Conservation (phyloP, 2,888 invertebrate genomes). For the Amblyteles armatorius region DNA sequence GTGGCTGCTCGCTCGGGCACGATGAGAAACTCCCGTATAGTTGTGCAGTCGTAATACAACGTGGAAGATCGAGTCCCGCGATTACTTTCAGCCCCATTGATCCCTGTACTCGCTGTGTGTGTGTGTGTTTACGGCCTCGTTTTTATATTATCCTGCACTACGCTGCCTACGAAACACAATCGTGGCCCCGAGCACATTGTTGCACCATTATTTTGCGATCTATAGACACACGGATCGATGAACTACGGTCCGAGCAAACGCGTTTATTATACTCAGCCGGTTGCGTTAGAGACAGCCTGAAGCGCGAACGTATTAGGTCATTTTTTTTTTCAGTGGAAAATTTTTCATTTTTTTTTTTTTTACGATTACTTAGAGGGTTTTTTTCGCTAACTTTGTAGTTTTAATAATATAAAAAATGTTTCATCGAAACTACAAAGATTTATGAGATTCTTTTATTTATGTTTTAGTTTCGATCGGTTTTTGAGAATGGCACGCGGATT, state of each 20-base stretch:
- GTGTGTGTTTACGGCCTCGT: conserved; percentile 50
- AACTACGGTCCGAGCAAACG: conserved; percentile 15
- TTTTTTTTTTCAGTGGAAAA: no score
- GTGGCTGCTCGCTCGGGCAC: conserved; percentile 77
- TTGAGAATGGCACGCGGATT: no score
- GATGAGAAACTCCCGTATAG: conserved; percentile 52
- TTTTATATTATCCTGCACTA: conserved; percentile 38
- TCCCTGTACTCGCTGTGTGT: conserved; percentile 64
- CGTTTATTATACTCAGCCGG: background rate
- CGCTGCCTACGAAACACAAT: conserved; percentile 31
- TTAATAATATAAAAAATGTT: no score
- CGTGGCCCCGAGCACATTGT: conserved; percentile 35
- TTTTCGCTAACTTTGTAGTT: no score
- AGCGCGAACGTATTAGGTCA: no score
- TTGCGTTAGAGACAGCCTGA: background rate
- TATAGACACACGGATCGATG: conserved; percentile 28
- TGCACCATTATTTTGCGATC: conserved; percentile 51
- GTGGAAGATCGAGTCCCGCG: conserved; percentile 78
- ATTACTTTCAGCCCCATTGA: conserved; percentile 82
- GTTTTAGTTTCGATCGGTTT: no score
- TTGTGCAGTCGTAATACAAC: conserved; percentile 45
- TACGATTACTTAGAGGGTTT: no score
- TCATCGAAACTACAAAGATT: no score
- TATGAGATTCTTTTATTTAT: no score
- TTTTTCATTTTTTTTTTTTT: no score